Conservation (phyloP, 1,140 invertebrate species). For the Spodoptera frugiperda region DNA sequence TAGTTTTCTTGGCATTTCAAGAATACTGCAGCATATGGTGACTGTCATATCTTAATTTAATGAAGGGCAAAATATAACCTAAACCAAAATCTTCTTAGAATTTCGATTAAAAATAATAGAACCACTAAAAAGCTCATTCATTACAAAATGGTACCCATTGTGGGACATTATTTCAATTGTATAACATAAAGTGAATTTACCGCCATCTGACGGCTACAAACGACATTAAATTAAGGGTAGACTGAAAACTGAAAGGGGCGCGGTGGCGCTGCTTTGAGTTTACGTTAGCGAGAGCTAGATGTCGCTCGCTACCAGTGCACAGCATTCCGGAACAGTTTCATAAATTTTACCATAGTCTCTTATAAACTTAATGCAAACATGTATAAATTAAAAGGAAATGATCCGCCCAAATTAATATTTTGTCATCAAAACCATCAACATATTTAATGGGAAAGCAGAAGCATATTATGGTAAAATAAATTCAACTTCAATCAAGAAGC, state of each 20-base stretch:
- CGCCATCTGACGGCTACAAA: neutral
- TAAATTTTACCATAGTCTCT: no score
- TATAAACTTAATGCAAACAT: neutral
- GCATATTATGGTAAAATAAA: constrained; percentile 27
- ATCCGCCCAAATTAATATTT: constrained; percentile 1
- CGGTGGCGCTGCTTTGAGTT: neutral
- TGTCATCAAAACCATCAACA: neutral
- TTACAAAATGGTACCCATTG: neutral
- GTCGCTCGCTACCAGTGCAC: neutral
- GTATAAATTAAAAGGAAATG: no score
- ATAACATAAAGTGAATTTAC: neutral
- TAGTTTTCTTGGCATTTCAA: no score
- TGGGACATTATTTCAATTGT: no score
- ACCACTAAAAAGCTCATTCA: neutral
- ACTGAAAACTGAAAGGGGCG: neutral
- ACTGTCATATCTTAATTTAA: no score
- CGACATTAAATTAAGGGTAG: constrained; percentile 7
- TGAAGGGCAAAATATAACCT: no score
- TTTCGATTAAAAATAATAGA: no score
- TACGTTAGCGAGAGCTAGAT: constrained; percentile 7
- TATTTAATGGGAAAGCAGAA: neutral
- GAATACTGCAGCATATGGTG: no score
- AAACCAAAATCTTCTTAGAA: no score
- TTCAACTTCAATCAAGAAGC: constrained; percentile 28
- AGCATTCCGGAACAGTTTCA: neutral